Evolutionary conservation across 2,888 invertebrate species (phyloP).

Genomic region (Uropetala carovei): DNA sequence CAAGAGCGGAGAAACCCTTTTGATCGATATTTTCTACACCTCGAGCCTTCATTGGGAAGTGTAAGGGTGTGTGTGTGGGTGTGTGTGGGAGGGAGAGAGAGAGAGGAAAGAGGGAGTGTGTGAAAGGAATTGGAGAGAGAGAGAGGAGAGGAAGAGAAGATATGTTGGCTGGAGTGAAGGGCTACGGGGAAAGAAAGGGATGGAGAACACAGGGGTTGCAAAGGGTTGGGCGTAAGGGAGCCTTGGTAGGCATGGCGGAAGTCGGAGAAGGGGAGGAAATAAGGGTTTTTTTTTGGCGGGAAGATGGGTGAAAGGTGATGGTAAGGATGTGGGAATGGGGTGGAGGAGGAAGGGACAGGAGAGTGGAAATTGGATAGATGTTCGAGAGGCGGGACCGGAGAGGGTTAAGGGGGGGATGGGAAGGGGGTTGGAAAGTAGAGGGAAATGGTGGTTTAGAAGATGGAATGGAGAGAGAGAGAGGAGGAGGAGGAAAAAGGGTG

Average conservation of each 20-base stretch:
- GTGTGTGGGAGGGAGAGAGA: too few relatives aligned
- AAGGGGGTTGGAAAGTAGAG: neutral
- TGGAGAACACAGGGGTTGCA: too few relatives aligned
- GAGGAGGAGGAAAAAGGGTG: neutral
- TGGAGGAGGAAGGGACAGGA: neutral
- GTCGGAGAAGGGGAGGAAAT: neutral
- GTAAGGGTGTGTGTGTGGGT: neutral
- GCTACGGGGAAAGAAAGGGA: too few relatives aligned
- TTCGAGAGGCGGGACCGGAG: neutral
- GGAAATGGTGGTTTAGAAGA: neutral
- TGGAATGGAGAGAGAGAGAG: neutral
- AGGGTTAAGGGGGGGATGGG: neutral
- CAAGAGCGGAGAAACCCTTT: neutral
- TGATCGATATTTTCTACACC: neutral
- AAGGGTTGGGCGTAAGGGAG: too few relatives aligned
- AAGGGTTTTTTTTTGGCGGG: neutral
- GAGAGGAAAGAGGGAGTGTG: too few relatives aligned
- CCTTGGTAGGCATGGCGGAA: too few relatives aligned
- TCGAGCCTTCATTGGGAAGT: neutral
- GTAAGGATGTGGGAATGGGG: too few relatives aligned
- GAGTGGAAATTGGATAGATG: slow-evolving; percentile 34
- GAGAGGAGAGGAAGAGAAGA: neutral
- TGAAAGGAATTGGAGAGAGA: too few relatives aligned
- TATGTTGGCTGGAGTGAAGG: neutral
- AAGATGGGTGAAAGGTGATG: neutral